Evolutionary conservation across 1,140 invertebrate species (phyloP), one percentile per base, ranked within the genome.

Genomic region (Drosophila kurseongensis): DNA sequence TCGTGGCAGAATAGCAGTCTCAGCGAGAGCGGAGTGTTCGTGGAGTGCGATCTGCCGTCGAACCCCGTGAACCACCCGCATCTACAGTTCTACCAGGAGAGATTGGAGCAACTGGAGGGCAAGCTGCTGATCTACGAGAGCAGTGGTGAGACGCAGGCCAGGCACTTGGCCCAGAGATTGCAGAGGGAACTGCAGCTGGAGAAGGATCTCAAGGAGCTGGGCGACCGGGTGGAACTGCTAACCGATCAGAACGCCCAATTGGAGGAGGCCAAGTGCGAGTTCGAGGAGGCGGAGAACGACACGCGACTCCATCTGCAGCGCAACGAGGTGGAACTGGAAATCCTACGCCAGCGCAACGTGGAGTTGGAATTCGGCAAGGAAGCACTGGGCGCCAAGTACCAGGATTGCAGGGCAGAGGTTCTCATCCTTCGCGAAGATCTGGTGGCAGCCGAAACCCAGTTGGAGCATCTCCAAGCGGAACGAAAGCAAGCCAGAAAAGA

Each of bases 241-340:
- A 91, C 93, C 73, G 93, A 94, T 9, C 94, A 95, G 74, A 95
- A 95, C 92, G 92, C 93, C 27, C 90, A 93, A 72, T 81, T 95
- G 72, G 94, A 95, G 79, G 95, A 95, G 72, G 94, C 95, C 75
- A 94, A 94, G 83, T 94, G 94, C 83, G 95, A 95, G 92, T 92
- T 95, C 41, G 95, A 95, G 89, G 95, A 95, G 88, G 95, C 95
- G 40, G 95, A 95, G 91, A 95, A 95, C 92, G 95, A 95, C 76
- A 95, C 94, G 16, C 93, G 95, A 56, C 91, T 95, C 58, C 94
- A 94, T 83, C 93, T 94, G 91, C 95, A 95, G 80, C 94, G 94
- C 92, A 82, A 91, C 52, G 91, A 92, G 68, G 90, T 91, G 40
- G 92, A 92, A 47, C 45, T 92, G 52, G 92, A 92, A 47, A 91